Base-by-base conservation (phyloP, 2,113 vertebrate species). In the Dasyornis broadbenti region DNA sequence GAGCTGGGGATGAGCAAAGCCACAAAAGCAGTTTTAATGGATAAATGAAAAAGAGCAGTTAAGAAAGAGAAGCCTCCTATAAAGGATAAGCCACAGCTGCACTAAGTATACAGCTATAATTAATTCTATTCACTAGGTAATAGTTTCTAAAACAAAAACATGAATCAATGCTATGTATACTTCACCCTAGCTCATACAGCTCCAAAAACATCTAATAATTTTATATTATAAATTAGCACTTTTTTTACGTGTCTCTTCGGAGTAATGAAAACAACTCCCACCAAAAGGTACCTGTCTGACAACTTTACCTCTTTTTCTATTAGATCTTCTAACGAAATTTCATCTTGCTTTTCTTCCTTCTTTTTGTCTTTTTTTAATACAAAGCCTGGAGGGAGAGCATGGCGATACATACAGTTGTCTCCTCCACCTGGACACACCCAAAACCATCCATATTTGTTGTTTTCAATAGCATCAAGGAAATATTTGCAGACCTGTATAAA, bases 401-500 rank as follows among this genome's bases (percentile, higher is more conserved):
- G 99, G 15, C 99, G 98, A 96, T 99, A 99, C 99, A 99, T 99
- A 75, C 99, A 99, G 75, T 33, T 96, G 93, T 99, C 99, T 37
- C 98, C 99, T 31, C 99, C 99, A 1, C 97, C 98, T 2, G 99
- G 99, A 94, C 99, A 99, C 27, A 99, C 98, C 99, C 99, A 99
- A 96, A 99, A 99, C 99, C 99, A 99, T 82, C 99, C 99, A 0
- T 99, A 99, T 93, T 99, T 99, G 95, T 99, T 99, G 96, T 98
- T 98, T 97, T 99, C 99, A 89, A 99, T 99, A 91, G 99, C 99
- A 35, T 99, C 99, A 86, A 99, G 98, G 96, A 99, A 99, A 91
- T 99, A 98, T 82, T 98, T 99, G 95, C 99, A 99, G 76, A 99
- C 99, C 99, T 99, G 96, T 9, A 64, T 37, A 37, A 84, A 89